Conservation (phyloP, 2,797 vertebrate species). For the Trachops cirrhosus region DNA sequence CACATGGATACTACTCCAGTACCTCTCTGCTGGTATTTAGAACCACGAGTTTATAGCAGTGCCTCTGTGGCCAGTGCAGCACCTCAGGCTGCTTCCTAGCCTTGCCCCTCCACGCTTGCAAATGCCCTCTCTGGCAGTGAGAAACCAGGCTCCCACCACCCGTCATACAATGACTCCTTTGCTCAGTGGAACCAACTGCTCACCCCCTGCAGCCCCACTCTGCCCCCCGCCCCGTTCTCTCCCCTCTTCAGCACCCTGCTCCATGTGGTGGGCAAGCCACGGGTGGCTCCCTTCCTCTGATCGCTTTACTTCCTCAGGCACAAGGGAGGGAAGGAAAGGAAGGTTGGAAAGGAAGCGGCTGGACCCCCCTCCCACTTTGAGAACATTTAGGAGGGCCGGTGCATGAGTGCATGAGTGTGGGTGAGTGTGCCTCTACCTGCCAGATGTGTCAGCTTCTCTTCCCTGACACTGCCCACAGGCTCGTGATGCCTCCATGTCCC, state of each 20-base stretch:
- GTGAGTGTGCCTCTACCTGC: background rate
- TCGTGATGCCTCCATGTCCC: background rate
- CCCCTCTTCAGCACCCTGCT: background rate
- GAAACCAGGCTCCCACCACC: background rate
- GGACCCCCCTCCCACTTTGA: background rate
- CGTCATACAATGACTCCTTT: background rate
- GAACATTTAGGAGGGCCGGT: background rate
- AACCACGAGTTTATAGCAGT: background rate
- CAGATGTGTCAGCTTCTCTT: background rate
- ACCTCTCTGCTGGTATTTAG: background rate
- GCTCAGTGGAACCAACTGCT: background rate
- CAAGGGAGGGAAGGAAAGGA: background rate
- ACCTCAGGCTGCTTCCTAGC: background rate
- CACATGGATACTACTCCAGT: background rate
- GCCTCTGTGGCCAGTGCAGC: background rate
- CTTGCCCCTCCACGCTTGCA: background rate
- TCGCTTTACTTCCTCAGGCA: background rate
- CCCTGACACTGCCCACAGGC: background rate
- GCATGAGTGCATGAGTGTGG: background rate
- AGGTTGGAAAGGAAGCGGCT: background rate
- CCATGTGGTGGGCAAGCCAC: background rate
- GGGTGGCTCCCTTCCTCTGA: background rate
- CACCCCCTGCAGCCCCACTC: no score
- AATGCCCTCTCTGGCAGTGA: background rate
- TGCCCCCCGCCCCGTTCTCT: fast-evolving